Conservation (phyloP, 2,113 vertebrate species). For the Microcebus tavaratra region DNA sequence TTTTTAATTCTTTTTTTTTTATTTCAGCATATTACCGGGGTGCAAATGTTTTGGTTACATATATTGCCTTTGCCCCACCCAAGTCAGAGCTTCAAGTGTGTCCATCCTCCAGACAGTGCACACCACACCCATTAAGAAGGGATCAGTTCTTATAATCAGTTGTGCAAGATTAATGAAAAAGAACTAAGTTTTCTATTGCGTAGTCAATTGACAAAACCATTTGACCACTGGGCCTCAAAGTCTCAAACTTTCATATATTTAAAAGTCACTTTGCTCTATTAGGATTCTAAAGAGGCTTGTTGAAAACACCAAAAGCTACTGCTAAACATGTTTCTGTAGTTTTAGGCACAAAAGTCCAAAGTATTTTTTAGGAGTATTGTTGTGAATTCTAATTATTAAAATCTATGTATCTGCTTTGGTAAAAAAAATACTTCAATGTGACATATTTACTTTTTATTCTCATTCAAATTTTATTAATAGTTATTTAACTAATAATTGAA, state of each 20-base stretch:
- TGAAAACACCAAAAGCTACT: constrained; percentile 5
- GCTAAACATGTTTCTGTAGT: not conserved
- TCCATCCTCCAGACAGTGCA: too few relatives aligned
- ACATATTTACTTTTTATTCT: constrained; percentile 47
- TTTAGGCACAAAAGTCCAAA: not conserved
- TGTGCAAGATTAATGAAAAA: not conserved
- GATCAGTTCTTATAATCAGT: not conserved
- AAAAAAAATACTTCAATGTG: constrained; percentile 21
- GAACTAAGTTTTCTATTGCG: not conserved
- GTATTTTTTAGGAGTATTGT: not conserved
- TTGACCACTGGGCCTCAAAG: not conserved
- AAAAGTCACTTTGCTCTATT: not conserved
- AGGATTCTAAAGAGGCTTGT: not conserved
- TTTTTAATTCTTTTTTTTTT: too few relatives aligned
- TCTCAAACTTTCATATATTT: constrained; percentile 1
- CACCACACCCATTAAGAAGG: too few relatives aligned
- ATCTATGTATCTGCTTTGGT: constrained; percentile 24
- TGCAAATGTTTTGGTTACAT: too few relatives aligned
- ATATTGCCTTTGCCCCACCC: too few relatives aligned
- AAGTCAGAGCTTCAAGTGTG: too few relatives aligned
- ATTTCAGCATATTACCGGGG: too few relatives aligned
- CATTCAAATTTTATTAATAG: constrained; percentile 39
- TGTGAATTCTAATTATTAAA: constrained; percentile 8
- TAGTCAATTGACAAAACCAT: not conserved
- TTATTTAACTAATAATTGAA: constrained; percentile 65